Percentiles rank a stretch among this genome's conserved stretches.
phyloP scores from a whole-genome alignment of 2,113 vertebrate genomes.

The Pterocles burchelli region DNA sequence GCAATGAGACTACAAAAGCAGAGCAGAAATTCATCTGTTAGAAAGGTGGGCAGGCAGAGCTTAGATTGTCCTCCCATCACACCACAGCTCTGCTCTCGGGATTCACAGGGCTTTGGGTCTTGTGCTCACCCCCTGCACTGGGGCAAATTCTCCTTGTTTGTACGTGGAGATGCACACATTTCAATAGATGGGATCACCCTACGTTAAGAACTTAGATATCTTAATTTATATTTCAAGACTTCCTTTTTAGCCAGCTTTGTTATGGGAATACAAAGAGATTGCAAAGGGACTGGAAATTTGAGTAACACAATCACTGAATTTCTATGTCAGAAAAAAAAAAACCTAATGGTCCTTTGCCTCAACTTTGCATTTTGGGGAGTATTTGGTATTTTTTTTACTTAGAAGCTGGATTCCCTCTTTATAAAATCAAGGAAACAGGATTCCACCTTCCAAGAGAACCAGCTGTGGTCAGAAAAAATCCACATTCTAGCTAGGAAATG shows the following conservation, averaged over 20 bases:
- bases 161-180: fast-evolving
- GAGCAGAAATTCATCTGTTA: not conserved
- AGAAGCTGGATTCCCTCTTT: not conserved
- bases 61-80: not conserved
- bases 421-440: not conserved
- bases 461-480: not conserved
- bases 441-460: not conserved
- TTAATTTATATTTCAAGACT: not conserved
- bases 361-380: not conserved
- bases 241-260: not conserved
- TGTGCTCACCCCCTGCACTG: fast-evolving
- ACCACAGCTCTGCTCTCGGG: not conserved
- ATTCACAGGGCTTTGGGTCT: fast-evolving
- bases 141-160: not conserved
- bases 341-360: fast-evolving
- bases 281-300: not conserved
- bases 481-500: not conserved
- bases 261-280: not conserved
- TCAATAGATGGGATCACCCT: fast-evolving
- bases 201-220: not conserved
- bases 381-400: not conserved
- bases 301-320: not conserved
- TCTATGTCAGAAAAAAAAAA: not conserved
- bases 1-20: not conserved
- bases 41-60: not conserved